Conservation (phyloP, 2,797 vertebrate species). For the Pseudotriccus pelzelni region DNA sequence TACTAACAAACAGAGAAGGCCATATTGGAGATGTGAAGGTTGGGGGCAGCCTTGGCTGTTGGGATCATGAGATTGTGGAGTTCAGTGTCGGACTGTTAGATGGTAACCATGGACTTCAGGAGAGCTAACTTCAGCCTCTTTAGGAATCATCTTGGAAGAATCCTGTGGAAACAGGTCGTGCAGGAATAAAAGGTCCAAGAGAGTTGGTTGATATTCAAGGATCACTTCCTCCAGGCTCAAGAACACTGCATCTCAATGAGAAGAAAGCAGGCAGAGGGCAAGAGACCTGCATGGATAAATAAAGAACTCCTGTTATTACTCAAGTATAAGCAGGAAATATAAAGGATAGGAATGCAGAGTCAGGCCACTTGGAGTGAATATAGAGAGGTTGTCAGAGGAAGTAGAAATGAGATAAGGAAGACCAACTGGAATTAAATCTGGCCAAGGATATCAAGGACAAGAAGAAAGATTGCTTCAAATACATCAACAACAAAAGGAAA, state of each 20-base stretch:
- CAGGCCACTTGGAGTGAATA: background rate
- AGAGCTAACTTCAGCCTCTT: background rate
- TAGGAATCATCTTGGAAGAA: background rate
- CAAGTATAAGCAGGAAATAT: background rate
- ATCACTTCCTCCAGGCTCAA: background rate
- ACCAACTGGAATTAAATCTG: background rate
- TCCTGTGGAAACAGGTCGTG: background rate
- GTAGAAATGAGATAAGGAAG: background rate
- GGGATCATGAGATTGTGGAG: background rate
- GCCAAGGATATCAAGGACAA: background rate
- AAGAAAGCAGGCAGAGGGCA: background rate
- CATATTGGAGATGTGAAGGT: background rate
- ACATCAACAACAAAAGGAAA: background rate
- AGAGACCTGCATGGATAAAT: background rate
- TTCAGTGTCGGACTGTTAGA: background rate
- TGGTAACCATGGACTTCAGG: background rate
- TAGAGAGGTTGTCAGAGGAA: background rate
- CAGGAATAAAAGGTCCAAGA: background rate
- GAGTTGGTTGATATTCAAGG: background rate
- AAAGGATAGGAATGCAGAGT: background rate
- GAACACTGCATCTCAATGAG: background rate
- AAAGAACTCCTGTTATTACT: background rate
- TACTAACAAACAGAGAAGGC: background rate
- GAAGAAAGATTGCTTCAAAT: background rate
- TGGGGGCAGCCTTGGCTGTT: background rate